These are phyloP conservation scores for Drosophila navojoa DNA, from an alignment of 1,140 invertebrate species.

Conservation along the genomic window DNA sequence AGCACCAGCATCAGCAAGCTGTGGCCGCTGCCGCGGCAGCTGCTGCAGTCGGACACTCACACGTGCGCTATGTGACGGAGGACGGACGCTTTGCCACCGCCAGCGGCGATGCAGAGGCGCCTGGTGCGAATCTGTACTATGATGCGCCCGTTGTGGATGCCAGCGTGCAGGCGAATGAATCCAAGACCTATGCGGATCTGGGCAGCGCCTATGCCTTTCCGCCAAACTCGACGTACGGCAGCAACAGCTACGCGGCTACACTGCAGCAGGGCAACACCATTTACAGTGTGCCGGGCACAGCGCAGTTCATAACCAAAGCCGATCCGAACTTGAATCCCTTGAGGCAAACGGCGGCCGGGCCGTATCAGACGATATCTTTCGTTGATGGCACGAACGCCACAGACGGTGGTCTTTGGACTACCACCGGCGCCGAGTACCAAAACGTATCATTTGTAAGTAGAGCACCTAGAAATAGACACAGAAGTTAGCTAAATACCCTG, in stretches of 20 bases:
- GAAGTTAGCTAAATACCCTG: conserved; percentile 9
- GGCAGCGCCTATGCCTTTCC: conserved; percentile 70
- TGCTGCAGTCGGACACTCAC: conserved; percentile 47
- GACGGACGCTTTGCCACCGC: conserved; percentile 59
- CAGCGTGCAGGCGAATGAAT: conserved; percentile 62
- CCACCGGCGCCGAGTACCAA: conserved; percentile 53
- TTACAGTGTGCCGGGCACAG: conserved; percentile 64
- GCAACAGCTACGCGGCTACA: conserved; percentile 60
- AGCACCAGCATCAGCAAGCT: conserved; percentile 25
- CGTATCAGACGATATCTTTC: conserved; percentile 63
- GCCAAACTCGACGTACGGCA: conserved; percentile 56
- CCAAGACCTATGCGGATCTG: conserved; percentile 79
- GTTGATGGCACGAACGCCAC: conserved; percentile 44
- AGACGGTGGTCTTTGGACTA: conserved; percentile 59
- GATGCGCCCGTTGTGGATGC: conserved; percentile 63
- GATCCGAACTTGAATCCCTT: conserved; percentile 66
- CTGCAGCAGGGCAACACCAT: conserved; percentile 65
- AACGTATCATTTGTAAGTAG: conserved; percentile 71
- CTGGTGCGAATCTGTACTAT: conserved; percentile 62
- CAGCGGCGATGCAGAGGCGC: conserved; percentile 39
- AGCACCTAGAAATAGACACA: not conserved
- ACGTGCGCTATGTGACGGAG: conserved; percentile 59
- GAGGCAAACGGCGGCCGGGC: conserved; percentile 46
- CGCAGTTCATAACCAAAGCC: conserved; percentile 66
- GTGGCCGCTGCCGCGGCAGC: conserved; percentile 36